Percentiles rank a stretch among this genome's conserved stretches.
Conservation (phyloP, 1,140 invertebrate genomes). For the Drosophila jambulina region DNA sequence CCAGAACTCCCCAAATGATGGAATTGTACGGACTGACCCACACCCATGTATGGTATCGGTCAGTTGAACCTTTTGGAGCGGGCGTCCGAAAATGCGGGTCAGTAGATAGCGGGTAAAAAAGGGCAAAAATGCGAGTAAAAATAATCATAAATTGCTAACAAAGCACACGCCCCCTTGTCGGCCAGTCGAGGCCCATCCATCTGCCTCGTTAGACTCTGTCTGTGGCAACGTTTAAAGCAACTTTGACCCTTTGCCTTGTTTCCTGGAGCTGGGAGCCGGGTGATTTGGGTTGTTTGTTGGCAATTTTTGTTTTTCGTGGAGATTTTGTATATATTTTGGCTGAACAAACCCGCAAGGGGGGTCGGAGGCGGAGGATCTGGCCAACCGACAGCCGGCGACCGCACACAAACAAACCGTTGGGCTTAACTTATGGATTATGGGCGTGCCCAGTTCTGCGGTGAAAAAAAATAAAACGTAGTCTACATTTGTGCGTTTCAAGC, state of each 20-base stretch:
- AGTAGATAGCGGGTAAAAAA: slow-evolving; percentile 42
- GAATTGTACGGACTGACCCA: slow-evolving; percentile 32
- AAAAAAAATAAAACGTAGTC: slow-evolving; percentile 52
- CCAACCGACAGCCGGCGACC: slow-evolving; percentile 53
- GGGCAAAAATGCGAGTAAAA: slow-evolving; percentile 56
- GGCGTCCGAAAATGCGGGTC: slow-evolving; percentile 56
- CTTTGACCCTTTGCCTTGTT: slow-evolving; percentile 64
- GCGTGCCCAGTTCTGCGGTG: slow-evolving; percentile 60
- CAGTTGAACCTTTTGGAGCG: slow-evolving; percentile 26
- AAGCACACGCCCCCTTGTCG: slow-evolving; percentile 51
- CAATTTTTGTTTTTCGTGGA: slow-evolving; percentile 35
- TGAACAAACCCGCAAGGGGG: slow-evolving; percentile 37
- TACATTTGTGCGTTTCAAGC: slow-evolving; percentile 59
- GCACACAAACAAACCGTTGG: slow-evolving; percentile 45
- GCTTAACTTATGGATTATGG: slow-evolving; percentile 78
- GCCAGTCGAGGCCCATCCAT: slow-evolving; percentile 21
- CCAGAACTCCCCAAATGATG: slow-evolving; percentile 45
- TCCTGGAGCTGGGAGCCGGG: slow-evolving; percentile 49
- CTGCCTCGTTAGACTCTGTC: slow-evolving; percentile 23
- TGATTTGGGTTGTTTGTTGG: slow-evolving; percentile 66
- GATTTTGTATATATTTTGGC: slow-evolving; percentile 48
- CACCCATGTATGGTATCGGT: slow-evolving; percentile 8
- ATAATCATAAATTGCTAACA: slow-evolving; percentile 77
- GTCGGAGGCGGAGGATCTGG: slow-evolving; percentile 7
- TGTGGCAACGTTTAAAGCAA: slow-evolving; percentile 62